Conservation (phyloP, 2,888 invertebrate genomes). For the Polydesmus complanatus region DNA sequence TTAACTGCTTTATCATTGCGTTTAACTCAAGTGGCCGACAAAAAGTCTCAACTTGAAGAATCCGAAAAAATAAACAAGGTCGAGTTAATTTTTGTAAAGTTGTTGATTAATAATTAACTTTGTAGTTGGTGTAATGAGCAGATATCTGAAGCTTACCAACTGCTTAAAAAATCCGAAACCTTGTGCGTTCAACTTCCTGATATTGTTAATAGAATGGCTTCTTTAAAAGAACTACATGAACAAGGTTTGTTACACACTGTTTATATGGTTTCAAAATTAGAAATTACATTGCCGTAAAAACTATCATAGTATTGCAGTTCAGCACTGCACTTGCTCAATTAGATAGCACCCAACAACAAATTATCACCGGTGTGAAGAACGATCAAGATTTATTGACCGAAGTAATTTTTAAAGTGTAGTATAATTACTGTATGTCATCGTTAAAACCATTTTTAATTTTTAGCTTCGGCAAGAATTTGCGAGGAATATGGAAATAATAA, state of each 20-base stretch:
- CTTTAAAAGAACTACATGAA: slow-evolving; percentile 72
- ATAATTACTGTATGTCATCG: neutral
- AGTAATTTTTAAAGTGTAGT: neutral
- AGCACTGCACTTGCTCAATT: slow-evolving; percentile 68
- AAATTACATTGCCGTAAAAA: neutral
- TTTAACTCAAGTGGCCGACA: slow-evolving; percentile 55
- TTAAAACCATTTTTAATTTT: slow-evolving; percentile 4
- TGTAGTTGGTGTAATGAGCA: slow-evolving; percentile 32
- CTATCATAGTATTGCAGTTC: slow-evolving; percentile 62
- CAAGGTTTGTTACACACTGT: slow-evolving; percentile 56
- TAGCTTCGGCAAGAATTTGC: slow-evolving; percentile 66
- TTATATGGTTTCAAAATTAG: neutral
- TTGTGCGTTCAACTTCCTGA: slow-evolving; percentile 62
- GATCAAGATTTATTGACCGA: slow-evolving; percentile 44
- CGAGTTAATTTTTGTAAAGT: slow-evolving; percentile 24
- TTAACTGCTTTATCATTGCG: slow-evolving; percentile 57
- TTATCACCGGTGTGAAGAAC: slow-evolving; percentile 55
- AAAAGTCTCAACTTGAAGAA: slow-evolving; percentile 41
- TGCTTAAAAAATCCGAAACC: slow-evolving; percentile 72
- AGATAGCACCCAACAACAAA: slow-evolving; percentile 58
- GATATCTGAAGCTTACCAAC: slow-evolving; percentile 71
- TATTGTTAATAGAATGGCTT: slow-evolving; percentile 68
- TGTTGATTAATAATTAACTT: neutral
- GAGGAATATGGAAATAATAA: slow-evolving; percentile 60
- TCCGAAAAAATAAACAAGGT: slow-evolving; percentile 35